Evolutionary conservation across 1,140 invertebrate genomes (phyloP), one percentile per base, ranked within the genome.

Genomic region (Zeugodacus cucurbitae): DNA sequence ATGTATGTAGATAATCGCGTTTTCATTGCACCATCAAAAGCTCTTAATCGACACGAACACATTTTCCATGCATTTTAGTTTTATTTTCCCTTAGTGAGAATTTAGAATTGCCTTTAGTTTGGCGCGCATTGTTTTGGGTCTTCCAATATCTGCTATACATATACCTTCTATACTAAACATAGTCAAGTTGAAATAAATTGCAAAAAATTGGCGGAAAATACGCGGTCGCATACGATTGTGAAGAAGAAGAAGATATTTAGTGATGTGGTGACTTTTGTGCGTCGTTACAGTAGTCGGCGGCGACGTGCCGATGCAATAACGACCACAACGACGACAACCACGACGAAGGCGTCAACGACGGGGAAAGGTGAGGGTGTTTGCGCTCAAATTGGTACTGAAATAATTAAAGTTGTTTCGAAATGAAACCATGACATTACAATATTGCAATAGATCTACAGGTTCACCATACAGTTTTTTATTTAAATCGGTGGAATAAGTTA

Each of bases 231-330:
- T 82, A 3, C 74, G 74, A 41, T 14, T 82, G 41, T 37, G 41
- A 82, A 82, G 74, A 82, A 82, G 74, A 82, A 54, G 74, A 82
- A 82, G 44, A 48, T 82, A 54, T 82, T 82, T 17, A 26, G 74
- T 29, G 44, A 82, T 82, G 74, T 82, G 20, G 74, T 82, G 74
- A 82, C 74, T 54, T 82, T 82, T 82, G 74, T 82, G 74, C 74
- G 74, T 48, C 74, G 74, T 48, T 82, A 82, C 29, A 82, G 74
- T 48, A 82, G 74, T 82, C 74, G 74, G n/a, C 37, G 74, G 41
- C 74, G 41, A 11, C 6, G 44, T 3, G 2, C n/a, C 10, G 74
- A 22, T 14, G 41, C 5, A 26, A n/a, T 7, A 2, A 59, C 58
- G 58, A 22, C 20, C 14, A n/a, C 22, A 59, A 26, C 3, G 6